Base-by-base conservation (phyloP, 2,113 vertebrate genomes). In the Ranitomeya variabilis region DNA sequence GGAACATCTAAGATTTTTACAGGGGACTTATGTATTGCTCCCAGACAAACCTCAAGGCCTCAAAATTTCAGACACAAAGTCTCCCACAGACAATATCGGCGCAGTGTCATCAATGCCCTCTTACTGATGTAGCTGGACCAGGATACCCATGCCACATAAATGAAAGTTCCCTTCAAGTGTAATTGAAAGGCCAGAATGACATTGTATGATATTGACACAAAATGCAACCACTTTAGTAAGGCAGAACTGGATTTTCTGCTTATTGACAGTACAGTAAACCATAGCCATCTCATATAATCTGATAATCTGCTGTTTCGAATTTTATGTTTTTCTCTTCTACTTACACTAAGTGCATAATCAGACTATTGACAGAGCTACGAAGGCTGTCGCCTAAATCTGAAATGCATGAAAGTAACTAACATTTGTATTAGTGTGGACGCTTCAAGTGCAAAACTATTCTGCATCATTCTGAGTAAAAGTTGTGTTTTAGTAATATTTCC, bases 131-230 rank as follows among this genome's bases (percentile, higher is more conserved):
- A 23, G 19, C 13, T 66, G 19, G 6, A 37, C 2, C 19, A 52
- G 62, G 52, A 85, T 71, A 8, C 5, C 16, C 66, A 64, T 67
- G 66, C 31, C 51, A 85, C 12, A 52, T 9, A 23, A 45, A 14
- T 71, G 23, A 85, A 54, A 6, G 64, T 14, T 23, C 62, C 82
- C 55, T 84, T 84, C 11, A 71, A 26, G n/a, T 54, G 23, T 18
- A 52, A 69, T 71, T 23, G 81, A 83, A 67, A 67, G 81, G 64
- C 23, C 60, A 84, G 64, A 84, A 80, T 52, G 26, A 67, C 18
- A 64, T 59, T 80, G 8, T 57, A 81, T 64, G 31, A 60, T 60
- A 23, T 57, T 26, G 55, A 80, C 78, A 23, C 55, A 80, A 26
- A 60, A 80, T 80, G 23, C 9, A 59, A 18, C 55, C 26, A 18